Percentiles rank a stretch among this genome's conserved stretches.
phyloP scores from a whole-genome alignment of 2,888 invertebrate genomes.

The Leistus spinibarbis region DNA sequence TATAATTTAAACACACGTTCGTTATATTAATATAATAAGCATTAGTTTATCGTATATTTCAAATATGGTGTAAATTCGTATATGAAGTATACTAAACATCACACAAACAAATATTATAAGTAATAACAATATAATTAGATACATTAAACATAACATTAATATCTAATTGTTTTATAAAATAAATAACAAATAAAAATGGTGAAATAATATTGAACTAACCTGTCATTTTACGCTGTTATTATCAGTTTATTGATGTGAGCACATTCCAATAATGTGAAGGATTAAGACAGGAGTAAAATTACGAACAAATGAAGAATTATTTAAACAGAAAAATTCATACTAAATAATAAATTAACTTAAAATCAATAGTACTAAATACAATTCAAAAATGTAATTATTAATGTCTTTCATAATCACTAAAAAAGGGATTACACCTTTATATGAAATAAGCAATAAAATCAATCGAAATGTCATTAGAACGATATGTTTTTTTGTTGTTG shows the following conservation, averaged over 20 bases:
- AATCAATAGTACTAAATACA: conserved; percentile 10
- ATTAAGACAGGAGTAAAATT: neutral
- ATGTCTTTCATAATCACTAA: conserved; percentile 30
- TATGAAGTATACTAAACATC: conserved; percentile 5
- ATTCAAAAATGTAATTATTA: conserved; percentile 15
- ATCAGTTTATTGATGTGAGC: conserved; percentile 1
- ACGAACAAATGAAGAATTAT: neutral
- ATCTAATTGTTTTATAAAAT: conserved; percentile 22
- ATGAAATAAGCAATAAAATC: conserved; percentile 30
- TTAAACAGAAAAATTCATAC: conserved; percentile 2
- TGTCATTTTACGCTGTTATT: conserved; percentile 10
- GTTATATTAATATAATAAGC: neutral
- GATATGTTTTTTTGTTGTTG: conserved; percentile 28
- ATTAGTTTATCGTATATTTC: neutral
- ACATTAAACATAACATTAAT: conserved; percentile 24
- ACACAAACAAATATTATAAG: conserved; percentile 12
- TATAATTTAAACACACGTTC: too few relatives aligned
- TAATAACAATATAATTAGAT: conserved; percentile 34
- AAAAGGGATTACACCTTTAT: neutral
- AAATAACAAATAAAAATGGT: conserved; percentile 24
- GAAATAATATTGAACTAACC: conserved; percentile 19
- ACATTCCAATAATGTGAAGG: neutral
- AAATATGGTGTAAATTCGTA: neutral
- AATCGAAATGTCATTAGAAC: conserved; percentile 25
- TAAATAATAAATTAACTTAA: conserved; percentile 23